Evolutionary conservation across 92 coral and sea anemone genomes (phyloP).

Genomic region (Scolanthus callimorphus): DNA sequence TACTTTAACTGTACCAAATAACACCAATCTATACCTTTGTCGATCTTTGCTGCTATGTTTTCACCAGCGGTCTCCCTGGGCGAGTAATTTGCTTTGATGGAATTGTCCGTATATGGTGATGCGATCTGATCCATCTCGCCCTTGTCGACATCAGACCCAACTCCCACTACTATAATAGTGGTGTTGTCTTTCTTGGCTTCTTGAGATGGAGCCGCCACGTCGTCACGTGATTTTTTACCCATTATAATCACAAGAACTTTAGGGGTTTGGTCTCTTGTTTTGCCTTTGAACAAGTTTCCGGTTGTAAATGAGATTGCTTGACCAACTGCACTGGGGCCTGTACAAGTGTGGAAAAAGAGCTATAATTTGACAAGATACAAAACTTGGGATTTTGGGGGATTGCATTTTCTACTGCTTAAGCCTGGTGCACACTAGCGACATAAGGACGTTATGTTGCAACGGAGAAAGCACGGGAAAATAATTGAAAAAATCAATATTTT

Average conservation of each 20-base stretch:
- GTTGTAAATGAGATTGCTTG: conserved; percentile 43
- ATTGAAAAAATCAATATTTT: too few species aligned
- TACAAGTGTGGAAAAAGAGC: too few species aligned
- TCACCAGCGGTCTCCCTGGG: conserved; percentile 56
- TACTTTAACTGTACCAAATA: too few species aligned
- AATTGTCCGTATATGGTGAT: conserved; percentile 49
- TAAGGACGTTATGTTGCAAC: too few species aligned
- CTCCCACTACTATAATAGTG: conserved; percentile 74
- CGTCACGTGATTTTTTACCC: conserved; percentile 71
- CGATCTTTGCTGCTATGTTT: conserved; percentile 51
- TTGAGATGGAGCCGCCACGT: conserved; percentile 52
- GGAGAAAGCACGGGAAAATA: too few species aligned
- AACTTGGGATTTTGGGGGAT: too few species aligned
- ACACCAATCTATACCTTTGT: conserved; percentile 60
- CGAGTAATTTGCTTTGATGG: conserved; percentile 33
- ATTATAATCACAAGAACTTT: conserved; percentile 62
- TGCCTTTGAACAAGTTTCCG: conserved; percentile 48
- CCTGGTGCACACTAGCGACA: too few species aligned
- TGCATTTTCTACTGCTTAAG: too few species aligned
- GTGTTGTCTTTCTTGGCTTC: conserved; percentile 46
- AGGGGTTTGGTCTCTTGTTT: conserved; percentile 68
- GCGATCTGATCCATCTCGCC: conserved; percentile 48
- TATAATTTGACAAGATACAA: too few species aligned
- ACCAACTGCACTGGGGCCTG: conserved; percentile 63
- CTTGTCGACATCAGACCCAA: conserved; percentile 44